A percentile compares a stretch with the other conserved stretches of the same genome.
phyloP scores from a whole-genome alignment of 2,113 vertebrate genomes.

The Cyanoderma ruficeps region DNA sequence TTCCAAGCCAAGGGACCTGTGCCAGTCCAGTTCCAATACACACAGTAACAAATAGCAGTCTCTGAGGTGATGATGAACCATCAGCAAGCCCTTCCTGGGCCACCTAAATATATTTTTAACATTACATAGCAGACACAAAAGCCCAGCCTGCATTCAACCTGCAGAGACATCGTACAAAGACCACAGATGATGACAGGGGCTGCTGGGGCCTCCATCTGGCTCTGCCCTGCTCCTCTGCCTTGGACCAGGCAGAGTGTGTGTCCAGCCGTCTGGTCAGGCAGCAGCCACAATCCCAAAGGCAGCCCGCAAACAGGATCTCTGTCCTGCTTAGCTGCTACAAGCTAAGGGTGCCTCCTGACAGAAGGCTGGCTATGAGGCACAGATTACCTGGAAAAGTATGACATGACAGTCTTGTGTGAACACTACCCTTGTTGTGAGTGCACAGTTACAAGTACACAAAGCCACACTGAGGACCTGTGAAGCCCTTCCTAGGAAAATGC shows the following conservation, averaged over 20 bases:
- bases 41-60: not conserved
- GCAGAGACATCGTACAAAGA: fast-evolving
- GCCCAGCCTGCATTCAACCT: not conserved
- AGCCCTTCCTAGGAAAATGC: not conserved
- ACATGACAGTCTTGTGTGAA: not conserved
- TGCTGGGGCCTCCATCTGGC: not conserved
- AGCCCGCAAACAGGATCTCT: not conserved
- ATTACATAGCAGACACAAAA: not conserved
- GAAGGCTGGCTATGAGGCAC: not conserved
- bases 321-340: not conserved
- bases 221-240: not conserved
- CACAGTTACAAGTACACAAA: not conserved
- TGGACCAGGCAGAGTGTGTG: fast-evolving
- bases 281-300: not conserved
- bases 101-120: not conserved
- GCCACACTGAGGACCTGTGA: not conserved
- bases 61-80: not conserved
- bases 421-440: not conserved
- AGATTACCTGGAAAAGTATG: not conserved
- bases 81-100: not conserved
- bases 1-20: not conserved
- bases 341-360: not conserved
- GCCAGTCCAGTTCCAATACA: not conserved
- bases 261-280: not conserved
- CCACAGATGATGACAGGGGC: fast-evolving